Evolutionary conservation across 1,140 invertebrate genomes (phyloP).

Genomic region (Cydia pomonella): DNA sequence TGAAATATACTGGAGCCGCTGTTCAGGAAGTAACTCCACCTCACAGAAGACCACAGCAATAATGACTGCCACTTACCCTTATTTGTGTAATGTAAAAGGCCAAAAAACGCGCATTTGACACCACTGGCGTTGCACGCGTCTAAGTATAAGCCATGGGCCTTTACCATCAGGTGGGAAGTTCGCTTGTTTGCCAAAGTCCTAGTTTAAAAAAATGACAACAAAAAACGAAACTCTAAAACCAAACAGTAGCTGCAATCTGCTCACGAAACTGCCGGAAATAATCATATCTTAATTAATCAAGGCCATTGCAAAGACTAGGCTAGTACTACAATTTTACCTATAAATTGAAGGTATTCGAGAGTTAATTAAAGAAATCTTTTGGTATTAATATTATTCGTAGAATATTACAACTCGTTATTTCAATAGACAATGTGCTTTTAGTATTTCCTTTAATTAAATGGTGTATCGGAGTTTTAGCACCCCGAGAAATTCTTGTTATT

Average conservation of each 20-base stretch:
- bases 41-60: too few species aligned
- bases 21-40: too few species aligned
- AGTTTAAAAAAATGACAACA: too few species aligned
- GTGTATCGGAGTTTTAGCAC: conserved; percentile 1
- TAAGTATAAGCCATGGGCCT: too few species aligned
- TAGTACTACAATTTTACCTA: background rate
- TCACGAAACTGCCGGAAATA: background rate
- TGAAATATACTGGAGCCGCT: too few species aligned
- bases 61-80: too few species aligned
- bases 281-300: background rate
- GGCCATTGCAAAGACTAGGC: background rate
- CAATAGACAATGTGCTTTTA: conserved; percentile 34
- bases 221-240: background rate
- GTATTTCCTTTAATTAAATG: conserved; percentile 24
- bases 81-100: too few species aligned
- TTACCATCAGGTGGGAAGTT: too few species aligned
- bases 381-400: background rate
- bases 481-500: background rate
- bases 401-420: conserved; percentile 28
- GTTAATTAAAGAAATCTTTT: background rate
- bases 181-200: too few species aligned
- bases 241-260: background rate
- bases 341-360: background rate
- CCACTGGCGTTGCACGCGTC: too few species aligned
- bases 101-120: too few species aligned